Base-by-base conservation (phyloP, 2,113 vertebrate species). In the Tupaia chinensis region DNA sequence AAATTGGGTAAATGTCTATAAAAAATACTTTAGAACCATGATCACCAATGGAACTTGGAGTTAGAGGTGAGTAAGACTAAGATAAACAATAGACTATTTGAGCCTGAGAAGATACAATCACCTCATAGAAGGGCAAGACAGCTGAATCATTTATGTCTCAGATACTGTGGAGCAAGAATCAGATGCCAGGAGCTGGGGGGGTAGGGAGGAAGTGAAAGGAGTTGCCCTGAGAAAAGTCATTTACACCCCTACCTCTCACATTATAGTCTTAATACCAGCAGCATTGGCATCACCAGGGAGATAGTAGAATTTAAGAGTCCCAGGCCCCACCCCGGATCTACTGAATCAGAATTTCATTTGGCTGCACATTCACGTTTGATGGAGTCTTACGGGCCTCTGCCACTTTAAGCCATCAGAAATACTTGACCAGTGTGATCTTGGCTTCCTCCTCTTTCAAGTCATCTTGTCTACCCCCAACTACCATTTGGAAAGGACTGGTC, bases 21-120 rank as follows among this genome's bases (percentile, higher is more conserved):
- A 77, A 81, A 92, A 74, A 82, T 56, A 94, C 63, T 77, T 89
- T 95, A 44, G 63, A 44, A 56, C 29, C 56, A 53, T 29, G 61
- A 17, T 66, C 44, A 63, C 56, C 56, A 69, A 54, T 63, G 66
- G 69, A 7, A 9, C 13, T 63, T 60, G 54, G 63, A 56, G 27
- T 32, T 72, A 66, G 27, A 91, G 29, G 23, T 54, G 61, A 83
- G 53, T 89, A 92, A 82, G 32, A 61, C 7, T 27, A 34, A 73
- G 23, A 85, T 34, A 61, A 80, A 34, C 23, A 80, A 56, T 63
- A 77, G 19, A 60, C 29, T 44, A 65, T 79, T 61, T 63, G 69
- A 68, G 10, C 20, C 84, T 60, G 32, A 60, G 74, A 80, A 76
- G 16, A 13, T 68, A 1, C 12, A 56, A 23, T 78, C 29, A 25